A percentile compares a stretch with the other conserved stretches of the same genome.
phyloP scores from a whole-genome alignment of 2,888 invertebrate genomes.

The Acanthococcus lagerstroemiae region DNA sequence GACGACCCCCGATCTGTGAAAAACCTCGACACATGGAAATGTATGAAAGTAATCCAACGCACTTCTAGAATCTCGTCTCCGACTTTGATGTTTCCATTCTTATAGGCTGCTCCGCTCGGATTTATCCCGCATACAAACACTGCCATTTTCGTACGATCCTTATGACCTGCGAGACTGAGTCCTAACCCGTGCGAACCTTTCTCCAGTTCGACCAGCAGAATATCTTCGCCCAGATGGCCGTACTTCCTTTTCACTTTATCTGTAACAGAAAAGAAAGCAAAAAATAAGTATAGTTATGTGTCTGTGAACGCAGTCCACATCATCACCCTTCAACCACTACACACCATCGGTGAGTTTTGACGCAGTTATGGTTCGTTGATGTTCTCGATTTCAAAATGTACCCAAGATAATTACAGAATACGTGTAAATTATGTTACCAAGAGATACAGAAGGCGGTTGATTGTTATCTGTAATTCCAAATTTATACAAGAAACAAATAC shows the following conservation, averaged over 20 bases:
- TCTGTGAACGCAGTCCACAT: no score
- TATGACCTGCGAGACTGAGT: constrained; percentile 85
- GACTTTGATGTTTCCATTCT: constrained; percentile 64
- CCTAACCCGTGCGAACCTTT: constrained; percentile 71
- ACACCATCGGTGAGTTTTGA: no score
- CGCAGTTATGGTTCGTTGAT: no score
- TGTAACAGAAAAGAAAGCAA: constrained; percentile 44
- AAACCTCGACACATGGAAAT: background rate
- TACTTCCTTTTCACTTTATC: constrained; percentile 92
- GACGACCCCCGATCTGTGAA: no score
- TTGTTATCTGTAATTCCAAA: no score
- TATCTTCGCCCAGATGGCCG: constrained; percentile 56
- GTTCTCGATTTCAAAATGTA: no score
- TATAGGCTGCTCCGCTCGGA: constrained; percentile 70
- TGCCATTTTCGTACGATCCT: constrained; percentile 87
- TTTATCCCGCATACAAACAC: constrained; percentile 94
- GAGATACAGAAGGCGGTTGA: no score
- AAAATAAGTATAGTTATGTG: no score
- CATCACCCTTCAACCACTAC: no score
- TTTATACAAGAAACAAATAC: no score
- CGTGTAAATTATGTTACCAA: no score
- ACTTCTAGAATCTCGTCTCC: constrained; percentile 95
- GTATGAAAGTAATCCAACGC: constrained; percentile 34
- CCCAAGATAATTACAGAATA: no score
- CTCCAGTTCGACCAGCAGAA: constrained; percentile 65